Evolutionary conservation across 2,888 invertebrate species (phyloP).

Genomic region (Kryphioiulus occultus): DNA sequence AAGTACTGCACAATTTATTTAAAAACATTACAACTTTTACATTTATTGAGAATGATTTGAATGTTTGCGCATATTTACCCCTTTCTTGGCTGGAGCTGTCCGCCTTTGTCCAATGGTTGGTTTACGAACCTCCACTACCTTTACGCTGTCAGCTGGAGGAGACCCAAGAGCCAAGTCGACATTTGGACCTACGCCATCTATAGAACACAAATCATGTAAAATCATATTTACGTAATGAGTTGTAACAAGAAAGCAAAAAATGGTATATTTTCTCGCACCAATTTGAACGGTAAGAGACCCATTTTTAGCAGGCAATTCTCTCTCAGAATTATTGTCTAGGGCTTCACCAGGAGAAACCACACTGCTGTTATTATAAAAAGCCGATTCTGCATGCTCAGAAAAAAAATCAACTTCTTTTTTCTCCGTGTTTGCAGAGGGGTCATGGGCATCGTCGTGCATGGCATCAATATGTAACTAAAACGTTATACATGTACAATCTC

Average conservation of each 20-base stretch:
- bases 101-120: conserved; percentile 77
- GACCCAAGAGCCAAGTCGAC: conserved; percentile 64
- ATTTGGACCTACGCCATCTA: conserved; percentile 62
- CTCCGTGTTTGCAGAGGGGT: conserved; percentile 60
- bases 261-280: neutral
- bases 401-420: conserved; percentile 88
- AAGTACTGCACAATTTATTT: neutral
- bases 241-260: neutral
- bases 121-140: conserved; percentile 66
- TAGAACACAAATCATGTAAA: neutral
- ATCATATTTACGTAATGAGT: neutral
- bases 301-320: conserved; percentile 19
- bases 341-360: conserved; percentile 43
- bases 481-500: neutral
- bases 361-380: neutral
- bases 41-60: neutral
- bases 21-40: neutral
- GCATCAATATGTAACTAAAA: conserved; percentile 76
- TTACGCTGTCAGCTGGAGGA: conserved; percentile 60
- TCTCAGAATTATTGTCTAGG: neutral
- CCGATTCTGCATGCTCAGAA: conserved; percentile 70
- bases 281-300: conserved; percentile 42
- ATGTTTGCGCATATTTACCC: conserved; percentile 59
- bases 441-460: conserved; percentile 66
- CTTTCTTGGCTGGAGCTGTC: conserved; percentile 72